Base-by-base conservation (phyloP, 2,113 vertebrate species). In the Muntiacus muntjak region DNA sequence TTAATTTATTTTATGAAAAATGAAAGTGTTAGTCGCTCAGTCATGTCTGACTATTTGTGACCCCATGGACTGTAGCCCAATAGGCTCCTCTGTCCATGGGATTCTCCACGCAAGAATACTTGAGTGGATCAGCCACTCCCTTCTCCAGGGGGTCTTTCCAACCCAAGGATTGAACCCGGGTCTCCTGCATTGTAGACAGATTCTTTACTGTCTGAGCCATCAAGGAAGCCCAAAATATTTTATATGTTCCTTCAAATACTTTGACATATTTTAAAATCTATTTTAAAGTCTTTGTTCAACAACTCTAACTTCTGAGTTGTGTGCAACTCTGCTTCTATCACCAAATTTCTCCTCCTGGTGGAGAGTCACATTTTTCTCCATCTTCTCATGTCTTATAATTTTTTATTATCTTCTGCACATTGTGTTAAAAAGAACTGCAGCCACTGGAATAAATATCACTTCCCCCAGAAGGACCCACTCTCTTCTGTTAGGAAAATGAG, bases 21-120 rank as follows among this genome's bases (percentile, higher is more conserved):
- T 74, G 67, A 40, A 74, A 40, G 19, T 74, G 33, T 40, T 74
- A 74, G 67, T 74, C 1, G 0, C 19, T 74, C 10, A 25, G 36
- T 40, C 0, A 0, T 25, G 36, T 40, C 67, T 0, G 2, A 74
- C 67, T 40, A 10, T 74, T 74, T 74, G 36, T 74, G 36, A 74
- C 67, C 67, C 67, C 36, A 13, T 25, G 36, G 67, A 40, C 36
- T 74, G 19, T 74, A 23, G 67, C 21, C n/a, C 7, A 74, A 21
- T 40, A 25, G 67, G 67, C 67, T 74, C 21, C 67, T 74, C 67
- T 74, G n/a, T 40, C 21, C n/a, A 23, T 2, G 67, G 21, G 19
- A 40, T 40, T 23, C 19, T 71, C n/a, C n/a, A 71, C n/a, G n/a
- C n/a, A 71, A 71, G 19, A 40, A 23, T 3, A 40, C 19, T 40